Conservation (phyloP, 2,113 vertebrate species). For the Macrotus californicus region DNA sequence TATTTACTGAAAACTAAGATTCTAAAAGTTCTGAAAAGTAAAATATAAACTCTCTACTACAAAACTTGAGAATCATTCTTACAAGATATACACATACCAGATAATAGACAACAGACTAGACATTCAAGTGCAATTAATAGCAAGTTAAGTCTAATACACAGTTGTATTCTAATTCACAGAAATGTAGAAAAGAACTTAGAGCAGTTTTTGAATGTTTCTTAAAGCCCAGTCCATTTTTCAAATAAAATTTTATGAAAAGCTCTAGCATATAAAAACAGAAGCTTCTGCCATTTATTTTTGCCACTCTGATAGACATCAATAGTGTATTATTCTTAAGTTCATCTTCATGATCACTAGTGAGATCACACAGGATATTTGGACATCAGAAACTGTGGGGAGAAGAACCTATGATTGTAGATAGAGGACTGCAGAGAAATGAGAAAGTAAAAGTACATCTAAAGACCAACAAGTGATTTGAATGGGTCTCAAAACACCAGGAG, state of each 20-base stretch:
- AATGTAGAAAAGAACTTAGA: not conserved
- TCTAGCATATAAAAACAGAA: not conserved
- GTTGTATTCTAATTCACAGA: not conserved
- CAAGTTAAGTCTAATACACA: not conserved
- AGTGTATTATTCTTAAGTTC: constrained; percentile 2
- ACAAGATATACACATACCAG: not conserved
- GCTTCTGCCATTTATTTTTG: too few species aligned
- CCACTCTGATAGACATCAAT: not conserved
- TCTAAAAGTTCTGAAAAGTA: not conserved
- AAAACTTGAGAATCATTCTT: constrained; percentile 5
- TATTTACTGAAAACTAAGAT: not conserved
- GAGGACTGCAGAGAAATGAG: not conserved
- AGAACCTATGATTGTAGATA: not conserved
- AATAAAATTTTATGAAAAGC: not conserved
- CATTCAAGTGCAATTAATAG: not conserved
- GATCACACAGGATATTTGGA: not conserved
- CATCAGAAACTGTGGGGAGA: not conserved
- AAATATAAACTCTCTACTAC: not conserved
- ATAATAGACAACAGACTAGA: not conserved
- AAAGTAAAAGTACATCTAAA: not conserved
- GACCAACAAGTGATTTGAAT: constrained; percentile 3
- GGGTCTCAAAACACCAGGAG: not conserved
- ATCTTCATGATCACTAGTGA: not conserved
- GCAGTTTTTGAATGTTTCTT: not conserved
- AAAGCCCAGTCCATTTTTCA: not conserved